Evolutionary conservation across 2,113 vertebrate species (phyloP).

Genomic region (Myrmophylax atrothorax): DNA sequence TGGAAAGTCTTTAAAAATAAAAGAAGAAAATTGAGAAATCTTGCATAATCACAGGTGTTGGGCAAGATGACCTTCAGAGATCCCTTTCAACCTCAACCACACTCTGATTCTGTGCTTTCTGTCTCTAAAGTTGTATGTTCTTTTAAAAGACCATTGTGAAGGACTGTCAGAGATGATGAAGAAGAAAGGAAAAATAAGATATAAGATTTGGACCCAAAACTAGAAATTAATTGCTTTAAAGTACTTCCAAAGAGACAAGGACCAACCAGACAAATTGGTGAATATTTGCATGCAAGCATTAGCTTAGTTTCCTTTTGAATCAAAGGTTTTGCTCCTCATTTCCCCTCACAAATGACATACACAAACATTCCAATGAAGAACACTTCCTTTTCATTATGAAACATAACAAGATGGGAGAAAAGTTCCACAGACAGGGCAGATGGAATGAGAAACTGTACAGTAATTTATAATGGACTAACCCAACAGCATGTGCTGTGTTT

Average conservation of each 20-base stretch:
- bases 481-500: not conserved
- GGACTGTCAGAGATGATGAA: not conserved
- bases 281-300: not conserved
- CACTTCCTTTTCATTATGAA: not conserved
- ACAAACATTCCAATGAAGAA: not conserved
- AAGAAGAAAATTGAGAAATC: not conserved
- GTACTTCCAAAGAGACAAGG: not conserved
- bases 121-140: fast-evolving
- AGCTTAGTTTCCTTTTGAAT: not conserved
- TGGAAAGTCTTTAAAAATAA: not conserved
- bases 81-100: not conserved
- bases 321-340: not conserved
- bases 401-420: not conserved
- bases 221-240: not conserved
- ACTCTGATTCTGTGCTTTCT: not conserved
- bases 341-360: not conserved
- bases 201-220: not conserved
- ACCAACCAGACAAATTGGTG: not conserved
- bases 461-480: not conserved
- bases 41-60: not conserved
- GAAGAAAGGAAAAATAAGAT: not conserved
- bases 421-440: not conserved
- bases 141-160: not conserved
- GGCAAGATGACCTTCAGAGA: not conserved
- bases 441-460: not conserved